These are phyloP conservation scores for Colaptes auratus DNA, from an alignment of 2,113 vertebrate genomes.

Conservation along the genomic window DNA sequence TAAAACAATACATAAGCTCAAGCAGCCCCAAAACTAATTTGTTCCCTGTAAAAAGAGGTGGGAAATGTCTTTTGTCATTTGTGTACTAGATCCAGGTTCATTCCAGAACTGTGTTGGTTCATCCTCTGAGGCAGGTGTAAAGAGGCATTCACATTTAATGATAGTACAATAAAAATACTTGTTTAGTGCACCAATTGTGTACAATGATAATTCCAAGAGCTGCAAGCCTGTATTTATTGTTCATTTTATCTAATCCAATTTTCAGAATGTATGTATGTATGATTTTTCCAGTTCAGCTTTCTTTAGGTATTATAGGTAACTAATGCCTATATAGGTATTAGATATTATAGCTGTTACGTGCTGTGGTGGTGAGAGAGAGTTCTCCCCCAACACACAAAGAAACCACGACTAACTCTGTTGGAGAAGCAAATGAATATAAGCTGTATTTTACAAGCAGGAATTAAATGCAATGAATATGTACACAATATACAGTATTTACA, in stretches of 20 bases:
- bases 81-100: not conserved
- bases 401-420: too few relatives aligned
- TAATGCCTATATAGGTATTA: too few relatives aligned
- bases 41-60: slow-evolving; percentile 7
- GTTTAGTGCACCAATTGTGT: not conserved
- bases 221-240: not conserved
- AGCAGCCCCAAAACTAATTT: slow-evolving; percentile 23
- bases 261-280: not conserved
- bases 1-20: slow-evolving; percentile 17
- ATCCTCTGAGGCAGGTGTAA: not conserved
- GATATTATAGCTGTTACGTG: too few relatives aligned
- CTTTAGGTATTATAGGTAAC: not conserved
- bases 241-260: not conserved
- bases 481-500: too few relatives aligned
- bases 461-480: too few relatives aligned
- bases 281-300: not conserved
- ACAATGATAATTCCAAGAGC: not conserved
- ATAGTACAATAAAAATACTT: not conserved
- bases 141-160: not conserved
- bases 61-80: slow-evolving; percentile 13
- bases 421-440: too few relatives aligned
- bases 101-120: not conserved
- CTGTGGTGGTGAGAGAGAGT: too few relatives aligned
- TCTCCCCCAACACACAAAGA: too few relatives aligned
- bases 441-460: too few relatives aligned